Percentiles rank a stretch among this genome's conserved stretches.
phyloP scores from a whole-genome alignment of 2,888 invertebrate genomes.

The Dichetophora obliterata region DNA sequence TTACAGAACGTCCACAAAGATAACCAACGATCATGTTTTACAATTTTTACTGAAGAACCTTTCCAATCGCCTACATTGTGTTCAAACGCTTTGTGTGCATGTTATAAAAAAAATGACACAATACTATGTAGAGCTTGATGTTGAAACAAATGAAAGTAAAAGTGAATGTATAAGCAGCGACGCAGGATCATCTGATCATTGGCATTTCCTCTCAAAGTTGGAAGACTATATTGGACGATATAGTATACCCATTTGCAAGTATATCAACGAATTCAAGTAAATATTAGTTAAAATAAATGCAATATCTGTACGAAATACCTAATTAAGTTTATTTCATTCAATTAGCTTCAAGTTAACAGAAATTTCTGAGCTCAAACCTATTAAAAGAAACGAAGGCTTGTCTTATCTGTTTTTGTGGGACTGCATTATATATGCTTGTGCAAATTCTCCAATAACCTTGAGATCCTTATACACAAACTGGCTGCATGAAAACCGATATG shows the following conservation, averaged over 20 bases:
- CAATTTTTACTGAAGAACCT: constrained; percentile 63
- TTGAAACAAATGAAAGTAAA: constrained; percentile 59
- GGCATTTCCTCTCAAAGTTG: constrained; percentile 66
- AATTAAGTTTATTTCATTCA: constrained; percentile 24
- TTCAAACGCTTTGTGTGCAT: constrained; percentile 58
- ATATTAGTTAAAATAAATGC: neutral
- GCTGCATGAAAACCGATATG: constrained; percentile 71
- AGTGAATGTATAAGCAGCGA: constrained; percentile 52
- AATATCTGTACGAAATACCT: neutral
- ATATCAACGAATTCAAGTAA: constrained; percentile 65
- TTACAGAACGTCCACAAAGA: constrained; percentile 58
- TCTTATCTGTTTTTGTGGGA: constrained; percentile 83
- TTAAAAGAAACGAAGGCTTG: constrained; percentile 65
- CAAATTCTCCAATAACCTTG: constrained; percentile 78
- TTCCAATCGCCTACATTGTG: constrained; percentile 55
- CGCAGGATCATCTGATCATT: constrained; percentile 50
- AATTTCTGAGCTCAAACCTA: constrained; percentile 59
- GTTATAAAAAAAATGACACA: constrained; percentile 60
- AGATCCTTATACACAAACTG: constrained; percentile 80
- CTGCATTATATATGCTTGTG: constrained; percentile 76
- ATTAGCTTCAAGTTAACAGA: constrained; percentile 65
- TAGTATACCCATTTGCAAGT: constrained; percentile 58
- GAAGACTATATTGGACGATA: constrained; percentile 61
- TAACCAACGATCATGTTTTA: constrained; percentile 60
- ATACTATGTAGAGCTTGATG: constrained; percentile 63